Evolutionary conservation across 2,888 invertebrate genomes (phyloP), one percentile per base, ranked within the genome.

Genomic region (Caradrina kadenii): DNA sequence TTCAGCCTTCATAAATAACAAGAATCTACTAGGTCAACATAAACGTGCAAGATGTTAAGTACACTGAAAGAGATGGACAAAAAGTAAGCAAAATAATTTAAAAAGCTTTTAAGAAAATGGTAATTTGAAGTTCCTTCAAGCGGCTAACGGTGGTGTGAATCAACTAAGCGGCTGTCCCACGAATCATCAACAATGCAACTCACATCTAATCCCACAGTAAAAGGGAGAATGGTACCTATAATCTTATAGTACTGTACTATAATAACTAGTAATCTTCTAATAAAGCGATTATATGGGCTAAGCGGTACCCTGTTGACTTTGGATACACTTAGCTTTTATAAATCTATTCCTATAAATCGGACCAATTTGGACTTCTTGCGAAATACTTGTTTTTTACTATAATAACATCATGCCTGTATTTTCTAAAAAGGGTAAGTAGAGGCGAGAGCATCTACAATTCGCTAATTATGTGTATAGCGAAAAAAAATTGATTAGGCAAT

Each of bases 151-250:
- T 80, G 79, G 76, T 70, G 81, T 74, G 79, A 85, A 85, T 83
- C 60, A 61, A 45, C 56, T 71, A 79, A 81, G 79, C 76, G 79
- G 61, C 74, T 74, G 80, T 89, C 89, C 86, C 90, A 89, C 88
- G 89, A 86, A 83, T 87, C 76, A 83, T 72, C 84, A 73, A 91
- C 88, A 90, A 90, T 88, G 82, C 75, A n/a, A n/a, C n/a, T n/a
- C n/a, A n/a, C n/a, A 85, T 84, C 85, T 89, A 84, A 87, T 87
- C 86, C 83, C 82, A 87, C 87, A 87, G 71, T 81, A 77, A 79
- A 70, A 81, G 68, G 72, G 70, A 67, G 78, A 81, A 76, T 82
- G 10, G 39, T 73, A 45, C 17, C 45, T 45, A 70, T 65, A 65
- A 73, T 80, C 70, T 84, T 82, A 79, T 55, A 69, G 58, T 84